phyloP scores from a whole-genome alignment of 2,888 invertebrate species.

The Eucera pruinosa region DNA sequence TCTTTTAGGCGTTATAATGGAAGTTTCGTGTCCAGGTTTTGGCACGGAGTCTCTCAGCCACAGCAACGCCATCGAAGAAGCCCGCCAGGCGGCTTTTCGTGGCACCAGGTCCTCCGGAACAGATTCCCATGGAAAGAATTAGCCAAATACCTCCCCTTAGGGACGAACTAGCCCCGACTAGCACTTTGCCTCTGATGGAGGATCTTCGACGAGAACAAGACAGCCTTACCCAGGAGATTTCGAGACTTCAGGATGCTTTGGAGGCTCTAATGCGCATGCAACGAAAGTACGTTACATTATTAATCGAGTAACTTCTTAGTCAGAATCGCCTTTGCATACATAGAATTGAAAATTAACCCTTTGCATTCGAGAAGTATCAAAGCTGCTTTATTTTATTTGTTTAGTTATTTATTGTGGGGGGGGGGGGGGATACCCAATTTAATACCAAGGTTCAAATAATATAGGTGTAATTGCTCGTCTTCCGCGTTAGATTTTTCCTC shows the following conservation, averaged over 20 bases:
- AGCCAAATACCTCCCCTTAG: constrained; percentile 88
- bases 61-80: constrained; percentile 80
- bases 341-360: too few relatives aligned
- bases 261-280: constrained; percentile 94
- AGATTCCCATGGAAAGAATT: constrained; percentile 77
- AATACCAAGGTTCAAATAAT: too few relatives aligned
- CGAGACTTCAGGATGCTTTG: constrained; percentile 93
- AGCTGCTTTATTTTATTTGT: too few relatives aligned
- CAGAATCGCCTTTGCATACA: too few relatives aligned
- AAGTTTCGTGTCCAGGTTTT: constrained; percentile 82
- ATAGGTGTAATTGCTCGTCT: too few relatives aligned
- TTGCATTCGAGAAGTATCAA: too few relatives aligned
- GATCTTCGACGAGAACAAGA: constrained; percentile 91
- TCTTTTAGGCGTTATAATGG: too few relatives aligned
- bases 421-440: too few relatives aligned
- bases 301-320: too few relatives aligned
- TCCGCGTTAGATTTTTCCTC: too few relatives aligned
- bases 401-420: too few relatives aligned
- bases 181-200: constrained; percentile 91
- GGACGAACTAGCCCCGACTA: constrained; percentile 93
- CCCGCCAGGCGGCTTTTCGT: constrained; percentile 87
- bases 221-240: constrained; percentile 88
- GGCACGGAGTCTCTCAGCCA: constrained; percentile 87
- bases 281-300: constrained; percentile 85
- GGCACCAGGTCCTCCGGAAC: constrained; percentile 88